phyloP scores from a whole-genome alignment of 2,797 vertebrate genomes.

The Coreius guichenoti region DNA sequence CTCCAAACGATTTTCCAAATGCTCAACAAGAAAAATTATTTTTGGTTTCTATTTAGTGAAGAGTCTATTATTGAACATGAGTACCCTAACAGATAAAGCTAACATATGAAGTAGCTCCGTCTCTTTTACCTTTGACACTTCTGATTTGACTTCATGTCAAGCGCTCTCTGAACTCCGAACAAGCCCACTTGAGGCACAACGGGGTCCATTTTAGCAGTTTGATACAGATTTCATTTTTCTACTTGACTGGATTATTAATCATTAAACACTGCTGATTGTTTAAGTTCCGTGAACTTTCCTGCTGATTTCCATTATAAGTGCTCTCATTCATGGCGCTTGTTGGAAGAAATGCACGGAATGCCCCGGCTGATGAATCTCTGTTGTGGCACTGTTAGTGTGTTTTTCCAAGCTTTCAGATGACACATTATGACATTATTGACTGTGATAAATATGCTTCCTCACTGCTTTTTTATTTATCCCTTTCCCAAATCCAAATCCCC shows the following conservation, averaged over 20 bases:
- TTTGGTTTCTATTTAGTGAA: constrained; percentile 16
- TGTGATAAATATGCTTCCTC: constrained; percentile 73
- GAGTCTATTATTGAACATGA: constrained; percentile 18
- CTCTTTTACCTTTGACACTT: constrained; percentile 21
- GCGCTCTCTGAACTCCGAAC: constrained; percentile 20
- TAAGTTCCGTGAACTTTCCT: constrained; percentile 62
- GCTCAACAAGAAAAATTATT: neutral
- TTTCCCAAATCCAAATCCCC: constrained; percentile 60
- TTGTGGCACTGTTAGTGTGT: constrained; percentile 50
- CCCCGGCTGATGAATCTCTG: constrained; percentile 45
- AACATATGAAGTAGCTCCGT: neutral
- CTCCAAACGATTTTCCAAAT: neutral
- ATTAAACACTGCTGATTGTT: constrained; percentile 55
- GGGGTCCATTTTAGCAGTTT: constrained; percentile 39
- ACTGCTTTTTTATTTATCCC: constrained; percentile 68
- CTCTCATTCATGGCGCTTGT: constrained; percentile 53
- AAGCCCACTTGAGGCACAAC: constrained; percentile 21
- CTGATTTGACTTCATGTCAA: constrained; percentile 20
- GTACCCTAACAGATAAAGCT: neutral
- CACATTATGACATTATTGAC: constrained; percentile 53
- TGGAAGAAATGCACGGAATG: constrained; percentile 56
- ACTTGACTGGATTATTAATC: constrained; percentile 60
- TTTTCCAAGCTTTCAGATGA: constrained; percentile 57
- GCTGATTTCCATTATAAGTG: constrained; percentile 61
- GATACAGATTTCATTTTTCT: constrained; percentile 62